A percentile compares a stretch with the other conserved stretches of the same genome.
Evolutionary conservation across 2,797 vertebrate species (phyloP).

Genomic region (Microctenopoma stevenorrisi): DNA sequence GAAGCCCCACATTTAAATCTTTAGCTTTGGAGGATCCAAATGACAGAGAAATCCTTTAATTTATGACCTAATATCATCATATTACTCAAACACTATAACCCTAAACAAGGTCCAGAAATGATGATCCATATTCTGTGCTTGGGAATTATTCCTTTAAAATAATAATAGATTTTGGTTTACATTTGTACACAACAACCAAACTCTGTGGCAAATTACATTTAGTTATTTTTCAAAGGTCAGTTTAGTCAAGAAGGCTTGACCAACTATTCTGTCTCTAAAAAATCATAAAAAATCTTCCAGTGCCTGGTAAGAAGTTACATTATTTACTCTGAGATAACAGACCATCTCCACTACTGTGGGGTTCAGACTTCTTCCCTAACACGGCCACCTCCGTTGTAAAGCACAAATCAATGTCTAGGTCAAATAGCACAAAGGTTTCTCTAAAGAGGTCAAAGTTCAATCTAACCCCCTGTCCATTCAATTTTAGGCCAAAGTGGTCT

Average conservation of each 20-base stretch:
- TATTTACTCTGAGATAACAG: constrained; percentile 31
- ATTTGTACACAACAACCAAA: neutral
- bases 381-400: constrained; percentile 81
- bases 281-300: neutral
- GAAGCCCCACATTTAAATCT: constrained; percentile 66
- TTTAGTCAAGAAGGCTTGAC: neutral
- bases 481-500: constrained; percentile 65
- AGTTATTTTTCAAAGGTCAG: neutral
- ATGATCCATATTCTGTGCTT: neutral
- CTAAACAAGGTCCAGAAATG: neutral
- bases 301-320: constrained; percentile 5
- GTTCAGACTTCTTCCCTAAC: constrained; percentile 68
- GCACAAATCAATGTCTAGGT: constrained; percentile 88
- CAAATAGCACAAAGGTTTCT: constrained; percentile 87
- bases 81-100: constrained; percentile 46
- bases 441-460: constrained; percentile 84
- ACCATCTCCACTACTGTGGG: constrained; percentile 8
- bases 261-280: constrained; percentile 1
- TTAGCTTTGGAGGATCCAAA: constrained; percentile 43
- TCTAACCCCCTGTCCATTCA: constrained; percentile 78
- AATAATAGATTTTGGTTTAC: neutral
- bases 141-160: constrained; percentile 5
- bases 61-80: constrained; percentile 56
- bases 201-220: constrained; percentile 3
- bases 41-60: constrained; percentile 65